Percentiles rank a stretch among this genome's conserved stretches.
phyloP scores from a whole-genome alignment of 1,140 invertebrate species.

The Leucophenga varia region DNA sequence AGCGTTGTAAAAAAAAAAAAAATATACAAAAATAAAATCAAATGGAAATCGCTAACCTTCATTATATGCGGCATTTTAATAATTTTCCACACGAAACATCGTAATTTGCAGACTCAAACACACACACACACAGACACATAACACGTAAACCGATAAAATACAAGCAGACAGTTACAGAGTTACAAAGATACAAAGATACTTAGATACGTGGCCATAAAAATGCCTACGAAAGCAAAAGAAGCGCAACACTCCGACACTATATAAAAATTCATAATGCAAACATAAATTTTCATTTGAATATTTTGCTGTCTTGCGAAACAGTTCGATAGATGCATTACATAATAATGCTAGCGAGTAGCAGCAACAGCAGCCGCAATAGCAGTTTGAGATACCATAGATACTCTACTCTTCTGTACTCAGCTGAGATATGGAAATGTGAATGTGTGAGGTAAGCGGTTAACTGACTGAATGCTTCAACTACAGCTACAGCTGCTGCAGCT shows the following conservation, averaged over 20 bases:
- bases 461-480: too few relatives aligned
- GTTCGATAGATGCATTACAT: constrained; percentile 11
- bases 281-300: constrained; percentile 57
- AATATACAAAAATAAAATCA: too few relatives aligned
- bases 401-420: constrained; percentile 14
- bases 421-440: constrained; percentile 36
- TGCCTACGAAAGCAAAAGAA: constrained; percentile 45
- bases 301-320: constrained; percentile 45
- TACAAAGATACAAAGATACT: constrained; percentile 5
- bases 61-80: constrained; percentile 54
- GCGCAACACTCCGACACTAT: too few relatives aligned
- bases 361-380: too few relatives aligned
- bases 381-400: too few relatives aligned
- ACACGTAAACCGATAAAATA: constrained; percentile 12
- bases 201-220: constrained; percentile 40
- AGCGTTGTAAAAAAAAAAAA: too few relatives aligned
- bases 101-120: constrained; percentile 20
- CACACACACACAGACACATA: constrained; percentile 2
- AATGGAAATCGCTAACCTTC: constrained; percentile 10
- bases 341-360: too few relatives aligned
- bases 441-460: neutral
- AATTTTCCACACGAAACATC: constrained; percentile 47
- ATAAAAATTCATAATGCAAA: constrained; percentile 57
- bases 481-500: neutral
- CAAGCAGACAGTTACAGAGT: too few relatives aligned